A percentile compares a stretch with the other conserved stretches of the same genome.
Conservation (phyloP, 2,888 invertebrate species). For the Tenthredo scrophulariae region DNA sequence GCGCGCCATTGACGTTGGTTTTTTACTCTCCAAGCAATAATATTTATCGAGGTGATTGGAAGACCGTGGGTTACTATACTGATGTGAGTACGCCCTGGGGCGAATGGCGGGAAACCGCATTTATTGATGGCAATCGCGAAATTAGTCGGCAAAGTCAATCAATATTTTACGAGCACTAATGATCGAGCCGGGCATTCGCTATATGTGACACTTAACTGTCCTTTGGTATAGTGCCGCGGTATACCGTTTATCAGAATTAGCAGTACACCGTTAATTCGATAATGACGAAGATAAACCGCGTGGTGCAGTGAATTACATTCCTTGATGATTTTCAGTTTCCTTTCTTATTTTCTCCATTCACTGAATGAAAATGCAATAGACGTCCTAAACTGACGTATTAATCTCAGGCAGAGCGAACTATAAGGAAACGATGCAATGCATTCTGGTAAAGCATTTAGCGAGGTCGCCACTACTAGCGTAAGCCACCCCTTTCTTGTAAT, state of each 20-base stretch:
- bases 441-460: slow-evolving; percentile 52
- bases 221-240: slow-evolving; percentile 55
- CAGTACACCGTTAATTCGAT: slow-evolving; percentile 52
- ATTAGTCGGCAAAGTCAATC: slow-evolving; percentile 67
- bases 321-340: background rate
- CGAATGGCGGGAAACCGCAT: slow-evolving; percentile 52
- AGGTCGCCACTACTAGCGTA: slow-evolving; percentile 63
- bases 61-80: background rate
- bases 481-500: slow-evolving; percentile 81
- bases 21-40: background rate
- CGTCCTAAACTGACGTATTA: slow-evolving; percentile 25
- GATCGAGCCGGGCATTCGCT: slow-evolving; percentile 61
- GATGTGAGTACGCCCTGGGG: background rate
- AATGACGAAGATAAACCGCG: slow-evolving; percentile 37
- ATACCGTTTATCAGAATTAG: slow-evolving; percentile 60
- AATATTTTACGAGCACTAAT: slow-evolving; percentile 70
- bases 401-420: slow-evolving; percentile 19
- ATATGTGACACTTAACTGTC: slow-evolving; percentile 63
- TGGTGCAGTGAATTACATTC: slow-evolving; percentile 5
- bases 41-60: slow-evolving; percentile 26
- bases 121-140: slow-evolving; percentile 64
- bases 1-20: background rate
- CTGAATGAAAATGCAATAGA: background rate
- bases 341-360: background rate
- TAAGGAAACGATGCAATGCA: slow-evolving; percentile 52